A percentile compares a stretch with the other conserved stretches of the same genome.
These are phyloP conservation scores for Pseudanteris insignis DNA, from an alignment of 2,888 invertebrate genomes.

Conservation along the genomic window DNA sequence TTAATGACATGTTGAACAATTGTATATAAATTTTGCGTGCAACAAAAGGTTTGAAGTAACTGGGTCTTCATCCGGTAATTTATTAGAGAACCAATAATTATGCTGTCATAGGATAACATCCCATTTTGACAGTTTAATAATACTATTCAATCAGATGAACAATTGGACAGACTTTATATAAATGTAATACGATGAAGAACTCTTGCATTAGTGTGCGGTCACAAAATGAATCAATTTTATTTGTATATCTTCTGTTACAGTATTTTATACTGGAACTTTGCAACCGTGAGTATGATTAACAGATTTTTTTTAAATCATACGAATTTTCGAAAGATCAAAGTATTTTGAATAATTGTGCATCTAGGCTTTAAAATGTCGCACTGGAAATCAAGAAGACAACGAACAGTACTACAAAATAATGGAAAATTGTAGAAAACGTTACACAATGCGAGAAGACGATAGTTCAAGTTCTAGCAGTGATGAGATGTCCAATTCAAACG, in stretches of 20 bases:
- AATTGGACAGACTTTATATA: constrained; percentile 16
- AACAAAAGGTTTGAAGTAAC: constrained; percentile 11
- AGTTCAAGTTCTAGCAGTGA: constrained; percentile 45
- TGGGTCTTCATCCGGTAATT: constrained; percentile 33
- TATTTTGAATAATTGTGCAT: too few relatives aligned
- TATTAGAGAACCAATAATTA: constrained; percentile 15
- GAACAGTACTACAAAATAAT: constrained; percentile 71
- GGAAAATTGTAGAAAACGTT: constrained; percentile 68
- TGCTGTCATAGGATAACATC: constrained; percentile 6
- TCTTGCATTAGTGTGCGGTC: background rate
- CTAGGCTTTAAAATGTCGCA: constrained; percentile 71
- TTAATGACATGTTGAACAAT: too few relatives aligned
- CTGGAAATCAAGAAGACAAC: constrained; percentile 71
- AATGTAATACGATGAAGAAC: constrained; percentile 2
- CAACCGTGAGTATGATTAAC: constrained; percentile 22
- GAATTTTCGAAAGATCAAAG: too few relatives aligned
- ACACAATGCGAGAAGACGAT: constrained; percentile 37
- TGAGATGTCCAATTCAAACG: constrained; percentile 51
- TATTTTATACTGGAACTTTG: constrained; percentile 15
- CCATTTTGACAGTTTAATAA: constrained; percentile 32
- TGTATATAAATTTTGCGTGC: constrained; percentile 16
- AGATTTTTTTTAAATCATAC: too few relatives aligned
- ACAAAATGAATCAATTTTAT: constrained; percentile 25
- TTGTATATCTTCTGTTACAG: constrained; percentile 12
- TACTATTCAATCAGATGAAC: background rate